Base-by-base conservation (phyloP, 1,140 invertebrate genomes). In the Harpegnathos saltator region DNA sequence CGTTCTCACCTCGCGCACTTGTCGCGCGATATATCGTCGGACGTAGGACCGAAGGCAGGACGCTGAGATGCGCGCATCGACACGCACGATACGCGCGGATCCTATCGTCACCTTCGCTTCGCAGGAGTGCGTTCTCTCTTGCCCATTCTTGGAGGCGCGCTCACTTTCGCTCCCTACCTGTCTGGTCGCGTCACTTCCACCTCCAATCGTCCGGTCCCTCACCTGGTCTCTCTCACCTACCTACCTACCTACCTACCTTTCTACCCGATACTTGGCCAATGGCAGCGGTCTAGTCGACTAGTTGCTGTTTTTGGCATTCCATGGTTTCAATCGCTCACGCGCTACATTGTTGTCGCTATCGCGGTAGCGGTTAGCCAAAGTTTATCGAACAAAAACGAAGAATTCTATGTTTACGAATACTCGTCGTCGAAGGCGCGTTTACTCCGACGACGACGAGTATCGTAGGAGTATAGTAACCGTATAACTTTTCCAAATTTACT, bases 131-230 rank as follows among this genome's bases (percentile, higher is more conserved):
- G 89, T 56, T 63, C 91, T 90, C 90, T 93, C 91, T 91, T 93
- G 93, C 82, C 93, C 94, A 94, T 94, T 94, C 93, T 94, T 94
- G 93, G 94, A 90, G 90, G 88, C 92, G 82, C 89, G 90, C 89
- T 94, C 93, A 93, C 93, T 94, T 94, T 94, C 93, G 92, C 92
- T 93, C 92, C 92, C 91, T 90, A 90, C 92, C 77, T 62, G 17
- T 19, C 17, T 17, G 56, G 19, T 38, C 69, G 61, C 44, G 33
- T 75, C 44, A 69, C 33, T 82, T 66, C 86, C 85, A 82, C 84
- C 61, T 84, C 82, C 74, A 65, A n/a, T 19, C 50, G 14, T 59
- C 86, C 69, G 82, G 77, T 73, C 44, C n/a, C n/a, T 73, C 75
- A 78, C 72, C 61, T 77, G 29, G 29, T 33, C 29, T 33, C 29